Base-by-base conservation (phyloP, 2,888 invertebrate genomes). In the Yponomeuta plumbellus region DNA sequence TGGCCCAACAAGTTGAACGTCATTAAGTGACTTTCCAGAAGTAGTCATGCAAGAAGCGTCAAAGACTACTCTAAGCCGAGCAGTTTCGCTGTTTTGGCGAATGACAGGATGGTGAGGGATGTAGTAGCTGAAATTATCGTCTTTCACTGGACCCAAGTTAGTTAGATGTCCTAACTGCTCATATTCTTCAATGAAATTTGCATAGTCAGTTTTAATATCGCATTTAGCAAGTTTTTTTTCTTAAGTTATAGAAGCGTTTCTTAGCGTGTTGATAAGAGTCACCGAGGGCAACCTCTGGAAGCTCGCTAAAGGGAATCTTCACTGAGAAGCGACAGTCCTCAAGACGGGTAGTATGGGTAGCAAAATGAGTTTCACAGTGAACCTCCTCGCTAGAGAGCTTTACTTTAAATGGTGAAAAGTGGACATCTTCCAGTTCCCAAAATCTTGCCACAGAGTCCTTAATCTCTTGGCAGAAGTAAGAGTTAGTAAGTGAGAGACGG, bases 1-100 rank as follows among this genome's bases (percentile, higher is more conserved):
- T 0, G 75, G 74, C 11, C 76, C 77, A 52, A 74, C 71, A 69
- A 72, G 70, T 59, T 65, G 63, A 0, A 73, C 64, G 44, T 74
- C 71, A 61, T 75, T 75, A 0, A 73, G n/a, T 0, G 74, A 68
- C n/a, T 56, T 67, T 6, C 73, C 73, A 0, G 73, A 73, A 0
- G 73, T 57, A 4, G 75, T 66, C 1, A 65, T 67, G 8, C 71
- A 71, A 0, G 73, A 72, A 0, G 70, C 74, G 61, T 72, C 71
- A 63, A 74, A 75, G 0, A 76, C 72, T 2, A 74, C 73, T 0
- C 73, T 64, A 0, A 74, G 52, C 21, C 71, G 70, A 0, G 73
- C 72, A 0, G 71, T 71, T 21, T 72, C 71, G 20, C 69, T 69
- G 10, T 52, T 11, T 23, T 70, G 66, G 2, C 68, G 66, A 1